These are phyloP conservation scores for Paraescarpia echinospica DNA, from an alignment of 1,140 invertebrate species.

Conservation along the genomic window DNA sequence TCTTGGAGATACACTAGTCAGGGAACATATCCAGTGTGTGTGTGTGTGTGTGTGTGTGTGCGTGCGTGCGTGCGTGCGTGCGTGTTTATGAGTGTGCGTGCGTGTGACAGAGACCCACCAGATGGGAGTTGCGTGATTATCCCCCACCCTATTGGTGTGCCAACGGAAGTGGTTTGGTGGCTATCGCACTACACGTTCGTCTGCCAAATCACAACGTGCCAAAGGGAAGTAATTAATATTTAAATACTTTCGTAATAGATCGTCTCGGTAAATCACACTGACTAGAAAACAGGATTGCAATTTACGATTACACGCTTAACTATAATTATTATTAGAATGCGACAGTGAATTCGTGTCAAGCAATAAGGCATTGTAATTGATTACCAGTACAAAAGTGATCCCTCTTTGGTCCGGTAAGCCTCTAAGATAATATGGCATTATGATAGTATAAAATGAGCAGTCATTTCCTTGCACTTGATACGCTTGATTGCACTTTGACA, in stretches of 20 bases:
- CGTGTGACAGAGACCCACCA: too few species aligned
- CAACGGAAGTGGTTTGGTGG: neutral
- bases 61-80: too few species aligned
- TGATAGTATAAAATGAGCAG: neutral
- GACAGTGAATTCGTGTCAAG: too few species aligned
- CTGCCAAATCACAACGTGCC: neutral
- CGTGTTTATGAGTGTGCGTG: too few species aligned
- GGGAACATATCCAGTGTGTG: too few species aligned
- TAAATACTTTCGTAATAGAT: neutral
- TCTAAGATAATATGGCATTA: neutral
- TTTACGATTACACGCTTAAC: neutral
- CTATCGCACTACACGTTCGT: neutral
- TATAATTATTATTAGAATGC: too few species aligned
- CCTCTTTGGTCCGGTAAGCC: neutral
- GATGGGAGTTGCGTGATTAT: neutral
- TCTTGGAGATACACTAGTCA: too few species aligned
- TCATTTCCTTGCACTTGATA: neutral
- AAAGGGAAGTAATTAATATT: neutral
- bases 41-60: too few species aligned
- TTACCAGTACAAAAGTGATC: neutral
- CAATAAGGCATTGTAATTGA: neutral
- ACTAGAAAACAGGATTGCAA: neutral
- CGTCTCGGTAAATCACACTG: neutral
- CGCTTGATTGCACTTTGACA: neutral
- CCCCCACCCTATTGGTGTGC: neutral